These are phyloP conservation scores for Elaphurus davidianus DNA, from an alignment of 2,113 vertebrate genomes.

Conservation along the genomic window DNA sequence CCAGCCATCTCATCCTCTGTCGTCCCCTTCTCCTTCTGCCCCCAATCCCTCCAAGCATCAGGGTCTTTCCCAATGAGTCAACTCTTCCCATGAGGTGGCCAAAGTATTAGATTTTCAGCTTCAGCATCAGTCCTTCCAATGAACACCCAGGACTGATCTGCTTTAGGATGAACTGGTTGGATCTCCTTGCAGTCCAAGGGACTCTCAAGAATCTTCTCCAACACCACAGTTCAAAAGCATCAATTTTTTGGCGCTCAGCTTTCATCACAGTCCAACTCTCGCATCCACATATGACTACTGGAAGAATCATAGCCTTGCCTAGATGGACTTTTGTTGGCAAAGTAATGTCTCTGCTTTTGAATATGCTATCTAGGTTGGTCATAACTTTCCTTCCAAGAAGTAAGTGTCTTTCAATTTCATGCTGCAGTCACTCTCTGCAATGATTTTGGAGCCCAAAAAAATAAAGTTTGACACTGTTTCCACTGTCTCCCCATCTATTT, in stretches of 20 bases:
- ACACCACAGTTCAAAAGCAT: background rate
- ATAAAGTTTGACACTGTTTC: background rate
- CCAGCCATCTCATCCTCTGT: background rate
- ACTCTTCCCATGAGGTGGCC: fast-evolving
- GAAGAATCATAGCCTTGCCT: background rate
- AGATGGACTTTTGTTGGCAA: background rate
- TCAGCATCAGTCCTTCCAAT: background rate
- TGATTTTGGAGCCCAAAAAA: fast-evolving
- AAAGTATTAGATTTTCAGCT: background rate
- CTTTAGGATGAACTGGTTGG: background rate
- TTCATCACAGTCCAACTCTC: background rate
- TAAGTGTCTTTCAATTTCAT: background rate
- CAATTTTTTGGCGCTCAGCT: fast-evolving
- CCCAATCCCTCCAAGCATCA: fast-evolving
- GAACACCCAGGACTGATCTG: background rate
- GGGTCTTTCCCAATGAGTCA: background rate
- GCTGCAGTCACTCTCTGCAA: background rate
- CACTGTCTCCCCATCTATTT: background rate
- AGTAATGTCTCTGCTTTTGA: fast-evolving
- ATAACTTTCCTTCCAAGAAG: background rate
- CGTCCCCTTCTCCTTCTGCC: fast-evolving
- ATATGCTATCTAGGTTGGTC: background rate
- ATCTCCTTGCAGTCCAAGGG: background rate
- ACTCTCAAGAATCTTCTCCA: background rate
- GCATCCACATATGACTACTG: background rate